phyloP scores from a whole-genome alignment of 2,113 vertebrate species.

The Pterocles gutturalis region DNA sequence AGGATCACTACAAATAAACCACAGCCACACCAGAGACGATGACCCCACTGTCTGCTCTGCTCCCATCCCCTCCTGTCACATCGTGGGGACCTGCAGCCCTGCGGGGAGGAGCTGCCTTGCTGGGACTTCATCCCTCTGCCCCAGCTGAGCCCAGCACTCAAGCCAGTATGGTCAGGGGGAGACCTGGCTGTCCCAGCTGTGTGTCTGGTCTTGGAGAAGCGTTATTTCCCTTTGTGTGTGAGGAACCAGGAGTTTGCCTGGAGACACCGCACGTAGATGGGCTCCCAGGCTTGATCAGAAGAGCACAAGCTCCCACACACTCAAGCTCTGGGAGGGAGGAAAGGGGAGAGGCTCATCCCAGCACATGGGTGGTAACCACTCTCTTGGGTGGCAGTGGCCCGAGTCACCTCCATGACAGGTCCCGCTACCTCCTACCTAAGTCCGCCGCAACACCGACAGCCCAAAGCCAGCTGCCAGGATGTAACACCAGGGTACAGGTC shows the following conservation, averaged over 20 bases:
- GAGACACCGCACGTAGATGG: not conserved
- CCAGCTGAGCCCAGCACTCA: not conserved
- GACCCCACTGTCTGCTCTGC: too few species aligned
- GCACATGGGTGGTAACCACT: not conserved
- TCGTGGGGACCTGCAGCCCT: not conserved
- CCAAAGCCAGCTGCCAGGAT: not conserved
- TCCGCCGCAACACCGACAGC: not conserved
- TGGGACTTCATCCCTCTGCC: not conserved
- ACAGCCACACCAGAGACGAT: not conserved
- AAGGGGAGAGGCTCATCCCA: not conserved
- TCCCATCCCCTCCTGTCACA: not conserved
- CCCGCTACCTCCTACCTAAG: not conserved
- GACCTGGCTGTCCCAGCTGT: not conserved
- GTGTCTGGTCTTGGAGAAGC: not conserved
- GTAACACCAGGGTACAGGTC: not conserved
- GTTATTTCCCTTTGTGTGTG: not conserved
- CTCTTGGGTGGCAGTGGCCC: rapidly evolving
- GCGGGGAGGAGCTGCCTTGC: rapidly evolving
- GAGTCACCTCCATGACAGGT: not conserved
- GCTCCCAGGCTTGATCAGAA: not conserved
- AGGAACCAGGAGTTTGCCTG: not conserved
- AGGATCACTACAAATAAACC: not conserved
- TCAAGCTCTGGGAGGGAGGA: not conserved
- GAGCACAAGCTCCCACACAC: not conserved
- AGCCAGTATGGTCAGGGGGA: not conserved